These are phyloP conservation scores for Pristionchus mayeri DNA, from an alignment of 2,888 invertebrate genomes.

Conservation along the genomic window DNA sequence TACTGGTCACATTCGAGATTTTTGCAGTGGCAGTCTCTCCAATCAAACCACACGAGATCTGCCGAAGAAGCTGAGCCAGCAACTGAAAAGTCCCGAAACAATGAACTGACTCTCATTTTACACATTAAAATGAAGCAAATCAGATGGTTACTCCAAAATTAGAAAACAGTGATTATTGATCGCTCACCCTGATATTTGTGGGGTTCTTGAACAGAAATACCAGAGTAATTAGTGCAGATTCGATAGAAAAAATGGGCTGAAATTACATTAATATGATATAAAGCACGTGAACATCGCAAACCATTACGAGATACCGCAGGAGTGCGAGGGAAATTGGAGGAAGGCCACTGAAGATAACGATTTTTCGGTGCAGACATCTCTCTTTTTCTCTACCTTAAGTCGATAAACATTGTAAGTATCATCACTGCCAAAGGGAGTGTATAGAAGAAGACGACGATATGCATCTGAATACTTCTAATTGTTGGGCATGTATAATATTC, in stretches of 20 bases:
- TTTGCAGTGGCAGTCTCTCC: not conserved
- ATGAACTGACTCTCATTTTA: not conserved
- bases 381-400: not conserved
- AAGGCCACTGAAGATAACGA: not conserved
- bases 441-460: conserved; percentile 13
- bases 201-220: conserved; percentile 21
- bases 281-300: not conserved
- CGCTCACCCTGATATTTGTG: conserved; percentile 1
- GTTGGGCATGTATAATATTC: too few species aligned
- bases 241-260: not conserved
- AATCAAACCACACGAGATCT: not conserved
- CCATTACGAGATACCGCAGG: not conserved
- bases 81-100: not conserved
- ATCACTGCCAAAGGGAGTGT: not conserved
- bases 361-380: too few species aligned
- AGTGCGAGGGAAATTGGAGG: not conserved
- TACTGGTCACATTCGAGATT: not conserved
- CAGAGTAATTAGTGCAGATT: conserved; percentile 1
- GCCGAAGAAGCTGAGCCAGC: not conserved
- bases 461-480: conserved; percentile 30
- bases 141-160: not conserved
- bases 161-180: not conserved
- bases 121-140: not conserved
- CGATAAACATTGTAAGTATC: conserved; percentile 7
- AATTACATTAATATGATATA: not conserved